A percentile compares a stretch with the other conserved stretches of the same genome.
phyloP scores from a whole-genome alignment of 2,113 vertebrate genomes.

The Macquaria australasica region DNA sequence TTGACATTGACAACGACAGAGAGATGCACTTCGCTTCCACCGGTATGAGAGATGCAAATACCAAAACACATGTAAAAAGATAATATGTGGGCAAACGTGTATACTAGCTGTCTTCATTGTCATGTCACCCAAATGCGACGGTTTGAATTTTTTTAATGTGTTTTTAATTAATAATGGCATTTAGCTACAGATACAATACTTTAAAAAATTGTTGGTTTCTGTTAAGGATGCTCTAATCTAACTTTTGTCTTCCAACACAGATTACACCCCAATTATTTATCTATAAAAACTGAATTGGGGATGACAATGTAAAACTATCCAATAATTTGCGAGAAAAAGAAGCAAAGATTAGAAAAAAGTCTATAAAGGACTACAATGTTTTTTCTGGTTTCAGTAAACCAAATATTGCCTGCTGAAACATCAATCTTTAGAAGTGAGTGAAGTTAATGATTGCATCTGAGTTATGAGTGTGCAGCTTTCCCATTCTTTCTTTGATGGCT shows the following conservation, averaged over 20 bases:
- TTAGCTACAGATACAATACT: no score
- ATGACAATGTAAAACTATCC: background rate
- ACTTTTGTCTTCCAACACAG: no score
- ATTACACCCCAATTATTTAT: no score
- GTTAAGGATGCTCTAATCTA: no score
- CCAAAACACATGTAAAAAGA: background rate
- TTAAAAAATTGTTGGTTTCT: no score
- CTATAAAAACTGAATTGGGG: no score
- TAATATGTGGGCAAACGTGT: background rate
- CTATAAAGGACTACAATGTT: background rate
- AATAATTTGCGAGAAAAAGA: background rate
- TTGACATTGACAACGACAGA: slow-evolving; percentile 34
- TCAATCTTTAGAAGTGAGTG: background rate
- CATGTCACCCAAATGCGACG: background rate
- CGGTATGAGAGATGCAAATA: background rate
- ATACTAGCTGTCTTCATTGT: no score
- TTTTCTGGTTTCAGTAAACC: background rate
- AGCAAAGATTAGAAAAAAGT: background rate
- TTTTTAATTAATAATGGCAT: no score
- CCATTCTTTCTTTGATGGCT: background rate
- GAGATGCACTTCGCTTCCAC: no score
- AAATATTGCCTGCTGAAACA: background rate
- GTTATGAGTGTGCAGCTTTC: slow-evolving; percentile 1
- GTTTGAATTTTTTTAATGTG: background rate
- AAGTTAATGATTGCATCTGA: background rate